phyloP scores from a whole-genome alignment of 2,888 invertebrate genomes.

The Mimumesa dahlbomi region DNA sequence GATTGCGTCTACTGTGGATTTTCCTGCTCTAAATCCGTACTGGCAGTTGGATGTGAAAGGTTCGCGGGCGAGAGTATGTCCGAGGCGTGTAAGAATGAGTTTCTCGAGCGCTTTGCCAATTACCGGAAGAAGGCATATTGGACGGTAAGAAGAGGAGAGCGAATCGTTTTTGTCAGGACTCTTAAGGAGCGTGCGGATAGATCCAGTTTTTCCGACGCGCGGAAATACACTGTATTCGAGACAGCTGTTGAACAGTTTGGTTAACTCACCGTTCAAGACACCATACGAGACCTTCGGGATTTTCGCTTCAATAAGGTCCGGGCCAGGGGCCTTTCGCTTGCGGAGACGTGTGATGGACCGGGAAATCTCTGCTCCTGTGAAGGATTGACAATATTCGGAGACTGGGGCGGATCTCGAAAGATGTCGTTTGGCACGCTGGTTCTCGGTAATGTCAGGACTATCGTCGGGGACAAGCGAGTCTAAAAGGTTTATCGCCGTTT shows the following conservation, averaged over 20 bases:
- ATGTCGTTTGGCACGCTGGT: not conserved
- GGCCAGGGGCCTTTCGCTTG: not conserved
- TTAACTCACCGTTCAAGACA: rapidly evolving
- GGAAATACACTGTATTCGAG: not conserved
- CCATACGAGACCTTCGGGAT: not conserved
- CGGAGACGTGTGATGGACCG: not conserved
- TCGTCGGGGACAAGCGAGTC: constrained; percentile 7
- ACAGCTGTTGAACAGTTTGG: not conserved
- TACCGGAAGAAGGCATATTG: too few relatives aligned
- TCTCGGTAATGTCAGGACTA: not conserved
- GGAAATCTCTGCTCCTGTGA: not conserved
- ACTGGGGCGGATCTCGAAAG: rapidly evolving
- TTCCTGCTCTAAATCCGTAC: not conserved
- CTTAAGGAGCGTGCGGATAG: not conserved
- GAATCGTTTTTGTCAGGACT: not conserved
- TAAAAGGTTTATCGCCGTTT: not conserved
- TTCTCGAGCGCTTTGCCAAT: too few relatives aligned
- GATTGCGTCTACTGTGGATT: constrained; percentile 2
- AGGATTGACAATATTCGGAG: not conserved
- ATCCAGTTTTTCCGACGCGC: not conserved
- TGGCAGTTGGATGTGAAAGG: not conserved
- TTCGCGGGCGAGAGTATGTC: not conserved
- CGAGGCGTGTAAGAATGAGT: not conserved
- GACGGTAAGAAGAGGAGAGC: not conserved
- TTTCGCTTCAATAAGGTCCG: not conserved